A percentile compares a stretch with the other conserved stretches of the same genome.
phyloP scores from a whole-genome alignment of 1,140 invertebrate species.

The Neuroterus valhalla region DNA sequence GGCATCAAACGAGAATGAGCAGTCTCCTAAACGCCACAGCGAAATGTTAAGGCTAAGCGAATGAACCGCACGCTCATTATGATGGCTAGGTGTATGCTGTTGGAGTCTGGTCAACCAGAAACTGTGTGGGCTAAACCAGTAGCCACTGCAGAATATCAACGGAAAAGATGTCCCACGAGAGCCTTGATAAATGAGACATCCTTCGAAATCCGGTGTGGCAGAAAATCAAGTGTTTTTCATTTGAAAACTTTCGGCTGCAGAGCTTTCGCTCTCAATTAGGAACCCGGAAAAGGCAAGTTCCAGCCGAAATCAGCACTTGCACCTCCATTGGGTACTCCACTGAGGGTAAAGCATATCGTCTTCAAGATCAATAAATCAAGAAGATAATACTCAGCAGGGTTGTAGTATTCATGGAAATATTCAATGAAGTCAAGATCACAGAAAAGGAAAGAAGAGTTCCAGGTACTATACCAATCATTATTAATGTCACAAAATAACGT shows the following conservation, averaged over 20 bases:
- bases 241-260: conserved; percentile 24
- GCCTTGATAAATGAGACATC: neutral
- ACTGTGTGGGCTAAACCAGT: conserved; percentile 64
- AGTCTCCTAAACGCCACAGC: neutral
- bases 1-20: no score
- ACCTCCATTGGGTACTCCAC: neutral
- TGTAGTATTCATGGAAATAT: neutral
- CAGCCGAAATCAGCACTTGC: neutral
- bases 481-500: no score
- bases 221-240: conserved; percentile 14
- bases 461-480: no score
- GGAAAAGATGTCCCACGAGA: conserved; percentile 31
- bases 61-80: conserved; percentile 51
- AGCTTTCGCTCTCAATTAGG: no score
- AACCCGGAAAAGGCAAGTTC: no score
- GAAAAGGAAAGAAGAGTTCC: no score
- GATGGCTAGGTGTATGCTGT: no score
- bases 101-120: conserved; percentile 54
- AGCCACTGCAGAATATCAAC: neutral
- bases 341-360: neutral
- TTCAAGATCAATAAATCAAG: no score
- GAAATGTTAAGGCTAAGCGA: conserved; percentile 39
- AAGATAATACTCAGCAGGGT: neutral
- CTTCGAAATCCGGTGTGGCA: neutral
- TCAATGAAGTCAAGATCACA: no score